Conservation (phyloP, 2,797 vertebrate species). For the Aulostomus chinensis region DNA sequence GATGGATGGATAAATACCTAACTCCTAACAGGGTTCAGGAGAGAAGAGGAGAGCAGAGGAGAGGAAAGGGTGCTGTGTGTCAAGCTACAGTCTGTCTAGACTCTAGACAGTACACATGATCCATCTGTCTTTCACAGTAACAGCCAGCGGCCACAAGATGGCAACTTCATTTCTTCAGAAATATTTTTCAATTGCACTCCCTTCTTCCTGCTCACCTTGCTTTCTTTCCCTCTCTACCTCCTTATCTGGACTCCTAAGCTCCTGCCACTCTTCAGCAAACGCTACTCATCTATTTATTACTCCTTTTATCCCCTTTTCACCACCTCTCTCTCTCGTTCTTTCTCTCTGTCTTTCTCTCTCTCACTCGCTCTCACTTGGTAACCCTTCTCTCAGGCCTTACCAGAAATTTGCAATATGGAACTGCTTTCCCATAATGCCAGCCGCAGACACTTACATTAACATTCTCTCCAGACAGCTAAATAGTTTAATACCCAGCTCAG, state of each 20-base stretch:
- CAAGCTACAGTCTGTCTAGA: constrained; percentile 90
- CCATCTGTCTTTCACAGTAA: constrained; percentile 89
- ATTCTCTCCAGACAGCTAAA: constrained; percentile 93
- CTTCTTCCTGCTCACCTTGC: constrained; percentile 4
- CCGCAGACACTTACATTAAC: constrained; percentile 92
- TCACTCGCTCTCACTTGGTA: constrained; percentile 12
- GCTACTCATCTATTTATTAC: no score
- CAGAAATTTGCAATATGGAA: constrained; percentile 89
- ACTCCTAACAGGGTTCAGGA: not conserved
- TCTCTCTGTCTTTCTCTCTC: constrained; percentile 1
- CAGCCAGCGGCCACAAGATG: constrained; percentile 81
- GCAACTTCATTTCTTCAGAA: constrained; percentile 90
- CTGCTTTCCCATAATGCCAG: constrained; percentile 85
- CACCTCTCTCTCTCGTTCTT: constrained; percentile 10
- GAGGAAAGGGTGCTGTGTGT: constrained; percentile 61
- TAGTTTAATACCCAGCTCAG: constrained; percentile 88
- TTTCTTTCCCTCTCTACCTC: constrained; percentile 5
- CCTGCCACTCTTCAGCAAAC: no score
- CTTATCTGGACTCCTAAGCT: not conserved
- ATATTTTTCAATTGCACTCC: constrained; percentile 65
- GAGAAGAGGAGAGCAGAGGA: not conserved
- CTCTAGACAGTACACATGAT: constrained; percentile 99
- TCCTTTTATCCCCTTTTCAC: constrained; percentile 13
- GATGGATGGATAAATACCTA: not conserved
- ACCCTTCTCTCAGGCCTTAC: constrained; percentile 33